phyloP scores from a whole-genome alignment of 2,888 invertebrate species.

The Cosmia pyralina region DNA sequence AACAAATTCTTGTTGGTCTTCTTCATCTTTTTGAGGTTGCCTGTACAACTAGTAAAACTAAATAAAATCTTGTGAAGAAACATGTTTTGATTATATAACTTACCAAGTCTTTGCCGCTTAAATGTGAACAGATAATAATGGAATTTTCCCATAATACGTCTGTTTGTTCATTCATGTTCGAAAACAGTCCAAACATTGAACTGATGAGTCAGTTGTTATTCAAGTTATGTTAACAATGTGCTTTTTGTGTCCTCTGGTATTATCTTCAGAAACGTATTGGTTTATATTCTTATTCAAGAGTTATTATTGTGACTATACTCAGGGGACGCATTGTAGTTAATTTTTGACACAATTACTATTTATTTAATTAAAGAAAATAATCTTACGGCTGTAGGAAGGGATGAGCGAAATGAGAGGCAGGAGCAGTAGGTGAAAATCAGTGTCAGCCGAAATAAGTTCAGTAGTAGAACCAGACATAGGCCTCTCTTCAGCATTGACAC shows the following conservation, averaged over 20 bases:
- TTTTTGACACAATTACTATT: too few species aligned
- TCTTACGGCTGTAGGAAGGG: neutral
- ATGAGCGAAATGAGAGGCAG: neutral
- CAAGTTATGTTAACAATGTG: slow-evolving; percentile 14
- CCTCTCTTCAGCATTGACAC: too few species aligned
- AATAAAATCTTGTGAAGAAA: neutral
- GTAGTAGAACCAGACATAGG: neutral
- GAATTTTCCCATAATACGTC: slow-evolving; percentile 23
- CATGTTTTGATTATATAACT: slow-evolving; percentile 20
- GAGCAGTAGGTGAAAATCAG: neutral
- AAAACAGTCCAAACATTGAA: slow-evolving; percentile 14
- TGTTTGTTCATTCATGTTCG: slow-evolving; percentile 4
- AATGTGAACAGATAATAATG: slow-evolving; percentile 14
- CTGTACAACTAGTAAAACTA: neutral
- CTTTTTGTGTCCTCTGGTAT: neutral
- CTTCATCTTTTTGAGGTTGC: too few species aligned
- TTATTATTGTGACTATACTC: neutral
- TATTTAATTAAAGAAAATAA: neutral
- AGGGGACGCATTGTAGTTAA: too few species aligned
- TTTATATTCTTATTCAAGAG: neutral
- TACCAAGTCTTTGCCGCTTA: neutral
- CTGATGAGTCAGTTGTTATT: slow-evolving; percentile 11
- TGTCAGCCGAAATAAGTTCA: too few species aligned
- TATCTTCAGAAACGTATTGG: neutral
- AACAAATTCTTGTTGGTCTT: too few species aligned